Conservation (phyloP, 2,888 invertebrate genomes). For the Pollenia amentaria region DNA sequence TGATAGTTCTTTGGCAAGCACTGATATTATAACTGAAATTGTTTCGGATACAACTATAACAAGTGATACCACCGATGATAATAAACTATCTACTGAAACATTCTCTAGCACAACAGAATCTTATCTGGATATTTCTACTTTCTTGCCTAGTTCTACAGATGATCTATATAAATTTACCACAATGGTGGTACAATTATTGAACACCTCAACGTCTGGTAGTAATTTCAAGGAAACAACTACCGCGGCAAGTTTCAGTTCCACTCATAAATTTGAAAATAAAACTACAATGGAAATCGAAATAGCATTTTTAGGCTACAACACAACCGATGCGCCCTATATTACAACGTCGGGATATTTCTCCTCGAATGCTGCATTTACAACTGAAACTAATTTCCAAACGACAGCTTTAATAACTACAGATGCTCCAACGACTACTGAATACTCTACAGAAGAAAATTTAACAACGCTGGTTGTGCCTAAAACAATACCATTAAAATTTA, state of each 20-base stretch:
- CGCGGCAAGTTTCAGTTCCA: background rate
- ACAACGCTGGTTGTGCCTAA: slow-evolving; percentile 13
- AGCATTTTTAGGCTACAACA: slow-evolving; percentile 12
- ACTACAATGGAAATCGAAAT: slow-evolving; percentile 27
- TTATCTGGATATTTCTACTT: slow-evolving; percentile 33
- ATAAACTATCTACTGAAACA: slow-evolving; percentile 14
- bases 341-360: background rate
- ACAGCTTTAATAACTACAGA: slow-evolving; percentile 49
- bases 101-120: slow-evolving; percentile 43
- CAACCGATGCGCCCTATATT: background rate
- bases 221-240: slow-evolving; percentile 12
- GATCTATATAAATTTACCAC: slow-evolving; percentile 56
- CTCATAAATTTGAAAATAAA: background rate
- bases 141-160: slow-evolving; percentile 3
- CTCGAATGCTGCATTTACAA: background rate
- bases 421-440: background rate
- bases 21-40: slow-evolving; percentile 70
- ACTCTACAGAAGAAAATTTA: slow-evolving; percentile 9
- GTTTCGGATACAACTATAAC: background rate
- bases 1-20: slow-evolving; percentile 17
- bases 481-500: slow-evolving; percentile 78
- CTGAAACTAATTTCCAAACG: background rate
- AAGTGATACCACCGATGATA: slow-evolving; percentile 16
- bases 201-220: slow-evolving; percentile 14
- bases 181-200: slow-evolving; percentile 23